These are phyloP conservation scores for Rhinoptilus africanus DNA, from an alignment of 2,113 vertebrate species.

Conservation along the genomic window DNA sequence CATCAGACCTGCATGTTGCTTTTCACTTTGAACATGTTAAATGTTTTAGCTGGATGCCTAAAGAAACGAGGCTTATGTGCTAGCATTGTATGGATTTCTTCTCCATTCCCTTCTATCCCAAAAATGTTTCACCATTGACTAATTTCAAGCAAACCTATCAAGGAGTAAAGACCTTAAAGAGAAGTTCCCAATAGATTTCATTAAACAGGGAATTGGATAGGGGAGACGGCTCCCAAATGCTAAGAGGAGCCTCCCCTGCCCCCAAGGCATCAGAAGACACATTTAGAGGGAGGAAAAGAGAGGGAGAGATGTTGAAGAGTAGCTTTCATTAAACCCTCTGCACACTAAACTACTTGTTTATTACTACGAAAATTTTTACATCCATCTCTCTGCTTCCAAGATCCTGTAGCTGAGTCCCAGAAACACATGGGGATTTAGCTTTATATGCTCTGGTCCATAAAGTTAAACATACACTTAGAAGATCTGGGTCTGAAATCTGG, in stretches of 20 bases:
- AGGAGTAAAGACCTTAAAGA: neutral
- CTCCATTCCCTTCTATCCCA: neutral
- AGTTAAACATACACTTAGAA: neutral
- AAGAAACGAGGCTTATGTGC: neutral
- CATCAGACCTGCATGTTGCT: neutral
- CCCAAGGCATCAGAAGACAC: neutral
- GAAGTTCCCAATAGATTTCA: neutral
- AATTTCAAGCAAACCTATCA: neutral
- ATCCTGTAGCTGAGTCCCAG: neutral
- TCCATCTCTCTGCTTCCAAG: neutral
- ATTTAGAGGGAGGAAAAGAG: neutral
- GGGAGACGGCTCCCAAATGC: neutral
- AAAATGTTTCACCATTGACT: neutral
- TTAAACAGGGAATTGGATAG: neutral
- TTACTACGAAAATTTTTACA: neutral
- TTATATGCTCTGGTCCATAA: neutral
- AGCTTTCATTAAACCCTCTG: neutral
- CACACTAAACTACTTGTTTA: neutral
- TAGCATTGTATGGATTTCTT: fast-evolving
- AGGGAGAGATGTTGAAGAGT: neutral
- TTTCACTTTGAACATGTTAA: neutral
- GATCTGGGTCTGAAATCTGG: neutral
- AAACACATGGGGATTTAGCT: neutral
- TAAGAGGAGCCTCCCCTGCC: neutral
- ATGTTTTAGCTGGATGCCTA: neutral